A percentile compares a stretch with the other conserved stretches of the same genome.
phyloP scores from a whole-genome alignment of 2,888 invertebrate genomes.

The Sylvicola fuscatus region DNA sequence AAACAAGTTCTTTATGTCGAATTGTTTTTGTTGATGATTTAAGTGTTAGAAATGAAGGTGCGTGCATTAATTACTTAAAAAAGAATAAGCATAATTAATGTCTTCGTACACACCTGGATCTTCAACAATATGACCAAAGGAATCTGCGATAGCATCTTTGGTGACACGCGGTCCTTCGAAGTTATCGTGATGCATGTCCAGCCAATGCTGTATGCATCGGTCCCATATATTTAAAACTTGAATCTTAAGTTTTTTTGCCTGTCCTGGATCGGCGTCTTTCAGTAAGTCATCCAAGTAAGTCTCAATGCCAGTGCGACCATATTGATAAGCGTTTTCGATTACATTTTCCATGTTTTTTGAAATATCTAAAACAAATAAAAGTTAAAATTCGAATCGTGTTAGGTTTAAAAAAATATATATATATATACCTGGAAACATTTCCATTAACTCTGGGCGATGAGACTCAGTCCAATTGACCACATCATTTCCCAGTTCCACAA shows the following conservation, averaged over 20 bases:
- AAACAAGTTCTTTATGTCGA: slow-evolving; percentile 25
- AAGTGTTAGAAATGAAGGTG: not conserved
- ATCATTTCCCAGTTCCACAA: slow-evolving; percentile 73
- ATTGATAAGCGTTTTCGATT: slow-evolving; percentile 80
- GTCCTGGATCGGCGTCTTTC: slow-evolving; percentile 57
- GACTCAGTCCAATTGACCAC: slow-evolving; percentile 74
- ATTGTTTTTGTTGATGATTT: not conserved
- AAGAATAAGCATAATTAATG: not conserved
- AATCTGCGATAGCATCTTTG: slow-evolving; percentile 44
- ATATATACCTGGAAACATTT: slow-evolving; percentile 44
- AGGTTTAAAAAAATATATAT: slow-evolving; percentile 1
- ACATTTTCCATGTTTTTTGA: slow-evolving; percentile 75
- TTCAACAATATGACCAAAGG: slow-evolving; percentile 49
- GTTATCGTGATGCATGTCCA: slow-evolving; percentile 41
- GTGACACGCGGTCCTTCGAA: slow-evolving; percentile 52
- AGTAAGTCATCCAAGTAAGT: slow-evolving; percentile 64
- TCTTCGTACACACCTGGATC: slow-evolving; percentile 39
- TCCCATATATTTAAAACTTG: slow-evolving; percentile 89
- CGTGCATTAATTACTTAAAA: not conserved
- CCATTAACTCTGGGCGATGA: slow-evolving; percentile 67
- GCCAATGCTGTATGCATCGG: slow-evolving; percentile 80
- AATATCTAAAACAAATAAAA: slow-evolving; percentile 36
- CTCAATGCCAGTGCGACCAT: slow-evolving; percentile 79
- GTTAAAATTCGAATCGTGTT: slow-evolving; percentile 14
- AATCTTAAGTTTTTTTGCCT: slow-evolving; percentile 63